Evolutionary conservation across 2,113 vertebrate species (phyloP).

Genomic region (Verasper variegatus): DNA sequence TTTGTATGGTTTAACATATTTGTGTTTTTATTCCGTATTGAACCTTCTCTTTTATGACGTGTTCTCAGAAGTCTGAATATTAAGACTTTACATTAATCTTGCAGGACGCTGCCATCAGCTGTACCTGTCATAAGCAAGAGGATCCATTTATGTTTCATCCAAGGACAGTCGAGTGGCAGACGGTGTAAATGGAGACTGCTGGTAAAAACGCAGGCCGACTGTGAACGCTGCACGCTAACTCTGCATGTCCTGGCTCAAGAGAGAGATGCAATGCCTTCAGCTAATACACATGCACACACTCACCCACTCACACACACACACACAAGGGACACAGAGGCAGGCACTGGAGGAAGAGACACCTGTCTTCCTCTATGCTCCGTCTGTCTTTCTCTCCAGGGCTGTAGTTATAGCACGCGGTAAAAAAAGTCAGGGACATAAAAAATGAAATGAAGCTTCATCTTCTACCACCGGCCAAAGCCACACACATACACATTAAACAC

Average conservation of each 20-base stretch:
- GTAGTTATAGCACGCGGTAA: background rate
- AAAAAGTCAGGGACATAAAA: constrained; percentile 15
- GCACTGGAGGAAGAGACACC: constrained; percentile 25
- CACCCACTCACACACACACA: constrained; percentile 8
- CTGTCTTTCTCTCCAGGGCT: constrained; percentile 10
- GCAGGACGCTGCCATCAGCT: background rate
- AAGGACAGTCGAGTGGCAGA: constrained; percentile 63
- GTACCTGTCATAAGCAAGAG: constrained; percentile 12
- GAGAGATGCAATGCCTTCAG: constrained; percentile 38
- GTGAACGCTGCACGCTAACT: constrained; percentile 67
- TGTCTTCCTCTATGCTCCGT: constrained; percentile 13
- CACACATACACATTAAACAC: background rate
- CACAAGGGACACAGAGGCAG: background rate
- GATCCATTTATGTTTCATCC: constrained; percentile 39
- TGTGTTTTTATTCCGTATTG: background rate
- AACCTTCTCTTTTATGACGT: background rate
- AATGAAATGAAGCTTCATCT: constrained; percentile 12
- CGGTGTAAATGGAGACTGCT: constrained; percentile 73
- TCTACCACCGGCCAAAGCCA: background rate
- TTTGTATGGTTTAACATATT: background rate
- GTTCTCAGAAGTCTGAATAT: background rate
- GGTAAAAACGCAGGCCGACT: constrained; percentile 64
- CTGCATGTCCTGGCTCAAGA: constrained; percentile 67
- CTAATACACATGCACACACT: background rate
- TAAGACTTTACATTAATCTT: constrained; percentile 9